phyloP scores from a whole-genome alignment of 2,113 vertebrate genomes.

The Oncorhynchus gorbuscha region DNA sequence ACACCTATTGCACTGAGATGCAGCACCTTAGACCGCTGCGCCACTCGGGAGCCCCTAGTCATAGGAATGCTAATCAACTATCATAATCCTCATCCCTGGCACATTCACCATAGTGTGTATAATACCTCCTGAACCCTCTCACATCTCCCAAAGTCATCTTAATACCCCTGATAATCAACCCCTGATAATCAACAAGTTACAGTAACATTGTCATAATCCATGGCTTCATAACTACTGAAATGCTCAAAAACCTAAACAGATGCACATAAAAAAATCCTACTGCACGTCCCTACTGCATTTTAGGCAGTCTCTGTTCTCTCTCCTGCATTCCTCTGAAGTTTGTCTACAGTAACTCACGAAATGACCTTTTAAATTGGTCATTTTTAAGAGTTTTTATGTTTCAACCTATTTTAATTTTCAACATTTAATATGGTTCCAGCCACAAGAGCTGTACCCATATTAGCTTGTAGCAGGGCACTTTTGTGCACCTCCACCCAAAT shows the following conservation, averaged over 20 bases:
- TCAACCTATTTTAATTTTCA: background rate
- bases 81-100: constrained; percentile 66
- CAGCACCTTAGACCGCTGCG: too few relatives aligned
- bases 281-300: constrained; percentile 10
- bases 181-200: constrained; percentile 56
- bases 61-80: constrained; percentile 77
- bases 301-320: constrained; percentile 16
- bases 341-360: background rate
- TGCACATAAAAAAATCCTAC: constrained; percentile 21
- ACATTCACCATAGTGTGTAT: constrained; percentile 8
- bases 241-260: constrained; percentile 49
- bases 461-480: constrained; percentile 50
- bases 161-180: constrained; percentile 55
- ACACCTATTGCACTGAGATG: too few relatives aligned
- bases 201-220: constrained; percentile 55
- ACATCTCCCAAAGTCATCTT: constrained; percentile 37
- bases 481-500: constrained; percentile 56
- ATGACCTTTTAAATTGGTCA: background rate
- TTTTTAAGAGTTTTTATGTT: background rate
- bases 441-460: constrained; percentile 17
- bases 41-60: constrained; percentile 12
- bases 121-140: constrained; percentile 8
- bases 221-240: background rate
- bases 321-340: background rate
- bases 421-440: constrained; percentile 42